Evolutionary conservation across 1,140 invertebrate genomes (phyloP), one percentile per base, ranked within the genome.

Genomic region (Drosophila erecta): DNA sequence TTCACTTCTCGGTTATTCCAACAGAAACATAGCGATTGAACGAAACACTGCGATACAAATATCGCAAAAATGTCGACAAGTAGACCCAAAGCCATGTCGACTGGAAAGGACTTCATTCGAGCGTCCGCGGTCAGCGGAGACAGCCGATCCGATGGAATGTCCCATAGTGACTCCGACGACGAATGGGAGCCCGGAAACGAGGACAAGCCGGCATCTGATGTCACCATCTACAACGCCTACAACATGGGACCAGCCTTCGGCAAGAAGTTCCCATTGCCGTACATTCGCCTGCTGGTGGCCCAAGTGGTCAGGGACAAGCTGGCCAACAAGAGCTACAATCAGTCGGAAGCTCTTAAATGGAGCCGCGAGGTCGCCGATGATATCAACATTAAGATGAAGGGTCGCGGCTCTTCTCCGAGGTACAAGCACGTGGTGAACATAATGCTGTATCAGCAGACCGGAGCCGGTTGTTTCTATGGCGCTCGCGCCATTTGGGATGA

Each of bases 401-500:
- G 70, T 1, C 11, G 15, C 4, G 47, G 59, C 8, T 35, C 12
- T 2, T 43, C 38, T 17, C 54, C 79, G 1, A 79, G 83, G 11
- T 87, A 53, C 50, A 87, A 87, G 57, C 79, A 83, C 20, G 76
- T 87, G 10, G 56, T 87, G 0, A 81, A 83, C 37, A 71, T 72
- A 3, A 64, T 69, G 41, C 49, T 87, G 2, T 87, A 83, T 35
- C 83, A 87, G 46, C 83, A 87, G 27, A 87, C 46, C 7, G 83
- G 83, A n/a, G 66, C 58, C 6, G 83, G 83, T 3, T 83, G 76
- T 7, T 79, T 61, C 24, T 76, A 78, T 14, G 84, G 70, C 8
- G 67, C 84, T 8, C 75, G 83, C 3, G 84, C 83, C 7, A 58
- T 87, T 33, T 87, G 83, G 83, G 83, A 87, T 62, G 12, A 22